Evolutionary conservation across 2,888 invertebrate genomes (phyloP).

Genomic region (Conops quadrifasciatus): DNA sequence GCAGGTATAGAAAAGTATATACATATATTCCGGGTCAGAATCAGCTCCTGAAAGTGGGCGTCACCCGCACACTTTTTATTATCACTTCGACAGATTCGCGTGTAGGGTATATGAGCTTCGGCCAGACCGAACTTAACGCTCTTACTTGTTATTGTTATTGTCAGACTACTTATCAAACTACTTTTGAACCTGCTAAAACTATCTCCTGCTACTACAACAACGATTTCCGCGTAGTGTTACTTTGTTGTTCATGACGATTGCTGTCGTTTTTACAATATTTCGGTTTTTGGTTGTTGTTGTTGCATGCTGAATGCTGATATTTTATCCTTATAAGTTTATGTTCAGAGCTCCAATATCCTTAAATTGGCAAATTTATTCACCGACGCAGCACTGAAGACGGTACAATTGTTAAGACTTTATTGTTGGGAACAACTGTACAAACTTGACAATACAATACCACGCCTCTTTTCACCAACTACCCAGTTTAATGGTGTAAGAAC

Average conservation of each 20-base stretch:
- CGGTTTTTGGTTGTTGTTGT: conserved; percentile 2
- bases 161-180: background rate
- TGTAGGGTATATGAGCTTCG: too few species aligned
- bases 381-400: conserved; percentile 16
- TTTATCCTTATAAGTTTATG: conserved; percentile 12
- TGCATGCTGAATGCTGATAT: background rate
- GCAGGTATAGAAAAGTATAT: too few species aligned
- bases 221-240: background rate
- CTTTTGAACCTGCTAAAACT: background rate
- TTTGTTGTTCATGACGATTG: conserved; percentile 11
- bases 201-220: background rate
- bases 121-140: too few species aligned
- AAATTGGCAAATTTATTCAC: conserved; percentile 37
- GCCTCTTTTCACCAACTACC: too few species aligned
- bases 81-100: too few species aligned
- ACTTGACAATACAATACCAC: too few species aligned
- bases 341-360: conserved; percentile 27
- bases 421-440: too few species aligned
- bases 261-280: background rate
- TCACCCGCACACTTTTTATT: too few species aligned
- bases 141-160: too few species aligned
- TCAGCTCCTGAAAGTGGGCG: too few species aligned
- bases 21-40: too few species aligned
- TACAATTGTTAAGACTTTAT: conserved; percentile 35
- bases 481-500: too few species aligned